Conservation (phyloP, 2,113 vertebrate genomes). For the Trachemys scripta region DNA sequence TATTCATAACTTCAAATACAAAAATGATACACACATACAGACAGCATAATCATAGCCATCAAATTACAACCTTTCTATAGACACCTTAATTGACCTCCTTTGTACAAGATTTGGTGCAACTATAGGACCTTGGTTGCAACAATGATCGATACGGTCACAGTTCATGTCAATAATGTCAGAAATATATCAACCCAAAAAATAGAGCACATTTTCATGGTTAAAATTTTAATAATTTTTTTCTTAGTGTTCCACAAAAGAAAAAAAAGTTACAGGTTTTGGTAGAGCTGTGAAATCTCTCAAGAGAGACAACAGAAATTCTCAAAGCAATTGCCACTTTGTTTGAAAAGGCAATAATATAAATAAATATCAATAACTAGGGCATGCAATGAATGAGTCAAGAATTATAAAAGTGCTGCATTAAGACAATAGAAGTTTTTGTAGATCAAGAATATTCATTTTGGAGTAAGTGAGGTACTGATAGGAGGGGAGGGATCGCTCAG, state of each 20-base stretch:
- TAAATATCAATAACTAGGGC: not conserved
- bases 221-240: not conserved
- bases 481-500: too few relatives aligned
- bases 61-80: too few relatives aligned
- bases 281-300: not conserved
- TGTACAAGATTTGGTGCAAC: too few relatives aligned
- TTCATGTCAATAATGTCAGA: too few relatives aligned
- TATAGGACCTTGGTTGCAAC: too few relatives aligned
- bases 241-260: not conserved
- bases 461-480: not conserved
- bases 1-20: too few relatives aligned
- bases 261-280: not conserved
- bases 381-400: not conserved
- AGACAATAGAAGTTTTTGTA: not conserved
- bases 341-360: slow-evolving; percentile 2
- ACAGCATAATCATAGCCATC: too few relatives aligned
- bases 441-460: not conserved
- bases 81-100: too few relatives aligned
- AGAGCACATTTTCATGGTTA: not conserved
- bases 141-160: too few relatives aligned
- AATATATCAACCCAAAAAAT: not conserved
- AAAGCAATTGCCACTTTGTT: not conserved
- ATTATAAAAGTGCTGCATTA: not conserved
- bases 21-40: too few relatives aligned
- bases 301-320: not conserved